phyloP scores from a whole-genome alignment of 1,140 invertebrate species.

The Dendrolimus kikuchii region DNA sequence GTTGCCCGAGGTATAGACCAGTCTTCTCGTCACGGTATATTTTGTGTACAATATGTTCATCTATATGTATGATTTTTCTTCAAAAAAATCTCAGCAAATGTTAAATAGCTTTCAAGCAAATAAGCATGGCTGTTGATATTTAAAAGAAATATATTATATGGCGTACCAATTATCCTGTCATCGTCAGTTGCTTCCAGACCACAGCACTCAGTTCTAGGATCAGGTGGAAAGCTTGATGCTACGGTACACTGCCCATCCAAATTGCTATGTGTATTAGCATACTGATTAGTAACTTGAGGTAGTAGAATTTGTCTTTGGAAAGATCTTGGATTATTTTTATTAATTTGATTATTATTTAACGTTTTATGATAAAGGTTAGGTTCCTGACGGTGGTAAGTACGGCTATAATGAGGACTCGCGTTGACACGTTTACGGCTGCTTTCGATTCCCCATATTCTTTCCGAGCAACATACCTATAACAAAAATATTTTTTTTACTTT shows the following conservation, averaged over 20 bases:
- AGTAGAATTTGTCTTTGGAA: background rate
- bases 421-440: too few species aligned
- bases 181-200: constrained; percentile 38
- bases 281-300: background rate
- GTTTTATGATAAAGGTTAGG: too few species aligned
- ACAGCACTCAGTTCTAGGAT: constrained; percentile 46
- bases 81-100: too few species aligned
- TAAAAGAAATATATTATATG: background rate
- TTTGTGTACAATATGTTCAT: too few species aligned
- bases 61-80: too few species aligned
- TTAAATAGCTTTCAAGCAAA: too few species aligned
- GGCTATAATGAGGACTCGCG: too few species aligned
- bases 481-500: background rate
- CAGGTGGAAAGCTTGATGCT: constrained; percentile 29
- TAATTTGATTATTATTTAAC: background rate
- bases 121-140: too few species aligned
- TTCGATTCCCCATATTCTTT: constrained; percentile 6
- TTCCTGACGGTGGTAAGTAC: background rate
- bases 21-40: too few species aligned
- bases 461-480: constrained; percentile 18
- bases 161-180: constrained; percentile 31
- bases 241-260: constrained; percentile 16
- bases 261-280: constrained; percentile 1
- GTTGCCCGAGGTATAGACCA: too few species aligned
- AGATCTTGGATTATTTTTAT: background rate